A percentile compares a stretch with the other conserved stretches of the same genome.
Evolutionary conservation across 2,888 invertebrate genomes (phyloP).

Genomic region (Oxytorus armatus): DNA sequence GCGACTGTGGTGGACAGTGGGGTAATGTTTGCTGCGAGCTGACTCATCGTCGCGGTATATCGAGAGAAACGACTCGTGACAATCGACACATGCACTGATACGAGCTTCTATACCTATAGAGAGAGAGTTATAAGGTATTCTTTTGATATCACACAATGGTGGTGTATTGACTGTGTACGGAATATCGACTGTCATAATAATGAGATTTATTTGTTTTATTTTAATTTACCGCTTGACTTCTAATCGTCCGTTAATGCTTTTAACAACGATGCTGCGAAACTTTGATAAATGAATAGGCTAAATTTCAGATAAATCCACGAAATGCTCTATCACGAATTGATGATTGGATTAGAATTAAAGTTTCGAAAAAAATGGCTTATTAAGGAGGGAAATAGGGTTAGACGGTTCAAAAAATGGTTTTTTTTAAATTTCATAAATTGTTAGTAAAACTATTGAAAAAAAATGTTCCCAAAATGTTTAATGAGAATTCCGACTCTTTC

Average conservation of each 20-base stretch:
- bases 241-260: background rate
- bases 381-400: no score
- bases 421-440: no score
- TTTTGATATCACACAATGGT: conserved; percentile 30
- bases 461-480: no score
- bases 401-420: no score
- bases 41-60: conserved; percentile 65
- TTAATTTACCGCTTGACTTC: background rate
- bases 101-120: conserved; percentile 18
- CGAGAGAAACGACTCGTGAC: conserved; percentile 62
- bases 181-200: conserved; percentile 25
- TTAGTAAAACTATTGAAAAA: no score
- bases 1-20: conserved; percentile 33
- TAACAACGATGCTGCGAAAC: background rate
- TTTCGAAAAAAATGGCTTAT: no score
- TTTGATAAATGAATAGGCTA: background rate
- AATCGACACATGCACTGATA: conserved; percentile 60
- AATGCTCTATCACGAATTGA: no score
- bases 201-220: conserved; percentile 35
- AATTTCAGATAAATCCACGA: no score
- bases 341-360: no score
- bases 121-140: conserved; percentile 18
- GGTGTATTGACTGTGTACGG: conserved; percentile 14
- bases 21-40: conserved; percentile 54
- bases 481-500: no score